Evolutionary conservation across 2,888 invertebrate genomes (phyloP), one percentile per base, ranked within the genome.

Genomic region (Electrophaes corylata): DNA sequence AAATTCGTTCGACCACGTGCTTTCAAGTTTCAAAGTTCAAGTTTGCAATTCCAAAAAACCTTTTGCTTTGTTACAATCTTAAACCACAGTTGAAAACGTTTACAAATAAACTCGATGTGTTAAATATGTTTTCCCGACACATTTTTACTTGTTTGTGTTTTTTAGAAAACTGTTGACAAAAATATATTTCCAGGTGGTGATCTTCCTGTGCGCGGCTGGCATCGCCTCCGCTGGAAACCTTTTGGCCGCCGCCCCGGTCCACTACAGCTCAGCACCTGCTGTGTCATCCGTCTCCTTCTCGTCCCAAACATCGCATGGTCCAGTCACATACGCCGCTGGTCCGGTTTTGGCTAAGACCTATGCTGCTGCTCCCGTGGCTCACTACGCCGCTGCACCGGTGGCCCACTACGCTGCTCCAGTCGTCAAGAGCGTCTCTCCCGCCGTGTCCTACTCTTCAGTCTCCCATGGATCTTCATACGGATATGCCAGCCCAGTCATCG

Each of bases 151-250:
- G 4, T 3, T 39, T 1, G 18, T 16, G 11, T 33, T 16, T 44
- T 31, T 16, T 23, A 0, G 2, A 41, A 35, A 52, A 60, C 35
- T 45, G 39, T 29, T 60, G 47, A 49, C 10, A 26, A 31, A 39
- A 54, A 29, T 50, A 23, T 50, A 11, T 62, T 64, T 39, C 40
- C 71, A 90, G 93, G 84, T 94, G 66, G 75, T 94, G 67, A 81
- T 93, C 53, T 81, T 95, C 75, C 85, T 92, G 76, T 92, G 94
- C 78, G 86, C 92, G 71, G 91, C 93, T 83, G 93, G 94, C 71
- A 88, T 92, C 65, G 93, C 93, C 73, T 92, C 92, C 75, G 94
- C 94, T 55, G 94, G 95, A 64, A 78, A 92, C 70, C 77, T 94
- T 14, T 78, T 86, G 18, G 86, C 89, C 58, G 84, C 80, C 20